Base-by-base conservation (phyloP, 2,113 vertebrate genomes). In the Paraplagusia blochii region DNA sequence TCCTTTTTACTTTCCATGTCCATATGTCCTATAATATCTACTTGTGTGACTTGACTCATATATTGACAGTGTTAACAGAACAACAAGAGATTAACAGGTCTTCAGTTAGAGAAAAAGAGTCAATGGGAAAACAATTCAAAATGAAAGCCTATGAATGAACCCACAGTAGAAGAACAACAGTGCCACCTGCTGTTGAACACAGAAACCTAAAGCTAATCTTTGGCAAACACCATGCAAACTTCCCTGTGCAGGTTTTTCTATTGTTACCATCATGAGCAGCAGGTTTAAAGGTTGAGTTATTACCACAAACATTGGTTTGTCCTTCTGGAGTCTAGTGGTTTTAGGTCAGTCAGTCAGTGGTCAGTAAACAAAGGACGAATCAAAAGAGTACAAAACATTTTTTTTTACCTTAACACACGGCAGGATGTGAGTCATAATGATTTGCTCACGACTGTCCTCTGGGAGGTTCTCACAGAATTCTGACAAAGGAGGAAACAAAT, bases 401-500 rank as follows among this genome's bases (percentile, higher is more conserved):
- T 74, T 59, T 75, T 57, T 88, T 90, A 95, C 94, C 94, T 95
- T 95, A 74, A 95, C 92, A 59, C 90, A 94, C 51, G 94, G 94
- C 34, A 95, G 89, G 74, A 95, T 93, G 58, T 95, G 92, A 86
- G 82, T 93, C 94, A 95, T 94, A 80, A 95, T 95, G 79, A 95
- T 90, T 44, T 92, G 90, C 74, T 95, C 94, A 83, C 92, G 91
- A 69, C 85, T 92, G 81, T 95, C 93, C 72, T 80, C 84, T 8
- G 93, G 92, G 72, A 95, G 89, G 75, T 95, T 95, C 79, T 95
- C 94, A 77, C 94, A 95, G 82, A 95, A 95, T 69, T 95, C 94
- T 95, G 7, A 75, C 8, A 62, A 45, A 66, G 62, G 47, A 62
- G 57, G 47, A 43, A 19, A 45, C 10, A 59, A 46, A 6, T 19